Evolutionary conservation across 2,113 vertebrate genomes (phyloP), one percentile per base, ranked within the genome.

Genomic region (Myrmecobius fasciatus): DNA sequence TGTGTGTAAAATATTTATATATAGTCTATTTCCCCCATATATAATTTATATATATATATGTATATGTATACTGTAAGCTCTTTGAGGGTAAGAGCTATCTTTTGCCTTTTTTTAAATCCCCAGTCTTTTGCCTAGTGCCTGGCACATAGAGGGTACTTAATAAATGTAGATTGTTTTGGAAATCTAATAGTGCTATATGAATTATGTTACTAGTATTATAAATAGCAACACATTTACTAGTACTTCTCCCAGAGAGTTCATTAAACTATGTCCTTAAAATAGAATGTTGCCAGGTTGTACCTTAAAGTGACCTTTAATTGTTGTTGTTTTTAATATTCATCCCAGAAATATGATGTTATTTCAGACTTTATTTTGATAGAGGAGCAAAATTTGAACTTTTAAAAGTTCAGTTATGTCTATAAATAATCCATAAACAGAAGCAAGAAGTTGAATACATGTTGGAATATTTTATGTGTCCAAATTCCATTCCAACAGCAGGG

Each of bases 331-430:
- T 10, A 51, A 67, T 67, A 67, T 36, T 31, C 9, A 36, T 83
- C n/a, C n/a, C 36, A 83, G 67, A 83, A 83, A 20, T 43, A 24
- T n/a, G 17, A 22, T 43, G 24, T 83, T 83, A 83, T 83, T 83
- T 83, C n/a, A 83, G n/a, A 43, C 67, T 83, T n/a, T 75, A 83
- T 67, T 91, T 93, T 54, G 47, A 12, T 8, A 95, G 8, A 95
- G 28, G 5, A 51, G 24, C 43, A 89, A 92, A 14, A 94, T 11
- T 36, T 48, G 24, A 93, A 22, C 0, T 75, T 91, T 97, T 95
- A 96, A 1, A 83, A 26, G 67, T 95, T 89, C 26, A 90, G 28
- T 75, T 36, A 93, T 88, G 53, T 92, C 22, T n/a, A 26, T 56
- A 25, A n/a, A 94, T n/a, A 0, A 0, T 43, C 11, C 49, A n/a